These are phyloP conservation scores for Graptemys geographica DNA, from an alignment of 2,797 vertebrate genomes.

Conservation along the genomic window DNA sequence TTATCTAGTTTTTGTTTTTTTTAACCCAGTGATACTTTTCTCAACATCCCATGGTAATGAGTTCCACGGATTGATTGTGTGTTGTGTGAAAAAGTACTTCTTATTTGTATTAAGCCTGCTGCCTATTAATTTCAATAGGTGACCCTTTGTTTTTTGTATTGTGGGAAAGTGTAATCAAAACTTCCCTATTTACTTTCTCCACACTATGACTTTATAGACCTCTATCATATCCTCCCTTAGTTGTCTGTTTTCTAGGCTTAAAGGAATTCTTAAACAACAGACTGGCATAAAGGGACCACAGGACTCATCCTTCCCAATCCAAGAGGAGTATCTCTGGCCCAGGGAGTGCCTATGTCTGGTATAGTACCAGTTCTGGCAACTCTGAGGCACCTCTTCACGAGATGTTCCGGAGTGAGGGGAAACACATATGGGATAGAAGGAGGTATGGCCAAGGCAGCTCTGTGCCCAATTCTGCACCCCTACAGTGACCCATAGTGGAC, in stretches of 20 bases:
- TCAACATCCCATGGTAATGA: neutral
- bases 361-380: neutral
- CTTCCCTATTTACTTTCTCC: neutral
- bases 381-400: neutral
- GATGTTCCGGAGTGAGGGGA: accelerated
- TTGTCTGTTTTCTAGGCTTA: neutral
- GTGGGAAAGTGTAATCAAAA: neutral
- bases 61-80: neutral
- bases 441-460: neutral
- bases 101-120: neutral
- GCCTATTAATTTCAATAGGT: neutral
- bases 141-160: neutral
- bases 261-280: neutral
- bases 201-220: neutral
- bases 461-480: neutral
- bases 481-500: neutral
- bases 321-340: neutral
- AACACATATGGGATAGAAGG: neutral
- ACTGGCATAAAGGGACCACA: neutral
- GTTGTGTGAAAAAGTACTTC: neutral
- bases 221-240: neutral
- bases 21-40: neutral
- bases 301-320: neutral
- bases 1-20: neutral
- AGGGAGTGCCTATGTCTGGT: neutral